Conservation (phyloP, 1,140 invertebrate species). For the Drosophila kepulauana region DNA sequence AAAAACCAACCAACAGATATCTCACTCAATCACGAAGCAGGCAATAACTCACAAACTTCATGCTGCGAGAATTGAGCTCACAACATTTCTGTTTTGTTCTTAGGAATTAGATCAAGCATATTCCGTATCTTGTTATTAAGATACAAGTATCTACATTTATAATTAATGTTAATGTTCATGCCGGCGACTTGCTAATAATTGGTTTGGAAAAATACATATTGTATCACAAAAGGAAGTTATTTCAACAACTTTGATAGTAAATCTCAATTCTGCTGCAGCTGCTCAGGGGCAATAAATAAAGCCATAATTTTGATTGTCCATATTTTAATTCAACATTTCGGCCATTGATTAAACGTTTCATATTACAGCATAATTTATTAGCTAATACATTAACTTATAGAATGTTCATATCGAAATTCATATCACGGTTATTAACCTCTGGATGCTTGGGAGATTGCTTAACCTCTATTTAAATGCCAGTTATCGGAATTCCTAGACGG, state of each 20-base stretch:
- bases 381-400: not conserved
- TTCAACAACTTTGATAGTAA: constrained; percentile 1
- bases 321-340: constrained; percentile 3
- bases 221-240: not conserved
- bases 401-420: constrained; percentile 4
- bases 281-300: constrained; percentile 1
- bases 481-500: constrained; percentile 17
- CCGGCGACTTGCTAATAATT: not conserved
- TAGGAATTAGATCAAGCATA: not conserved
- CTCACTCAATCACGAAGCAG: not conserved
- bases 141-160: not conserved
- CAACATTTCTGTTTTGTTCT: not conserved
- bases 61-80: not conserved
- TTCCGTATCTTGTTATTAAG: not conserved
- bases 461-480: constrained; percentile 37
- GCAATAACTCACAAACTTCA: not conserved
- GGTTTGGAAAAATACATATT: not conserved
- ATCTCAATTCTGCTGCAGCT: not conserved
- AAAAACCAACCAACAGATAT: not conserved
- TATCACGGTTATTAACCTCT: constrained; percentile 13
- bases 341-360: constrained; percentile 8
- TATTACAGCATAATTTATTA: constrained; percentile 12
- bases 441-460: constrained; percentile 1
- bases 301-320: not conserved
- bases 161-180: not conserved